Conservation (phyloP, 2,113 vertebrate species). For the Pagrus major region DNA sequence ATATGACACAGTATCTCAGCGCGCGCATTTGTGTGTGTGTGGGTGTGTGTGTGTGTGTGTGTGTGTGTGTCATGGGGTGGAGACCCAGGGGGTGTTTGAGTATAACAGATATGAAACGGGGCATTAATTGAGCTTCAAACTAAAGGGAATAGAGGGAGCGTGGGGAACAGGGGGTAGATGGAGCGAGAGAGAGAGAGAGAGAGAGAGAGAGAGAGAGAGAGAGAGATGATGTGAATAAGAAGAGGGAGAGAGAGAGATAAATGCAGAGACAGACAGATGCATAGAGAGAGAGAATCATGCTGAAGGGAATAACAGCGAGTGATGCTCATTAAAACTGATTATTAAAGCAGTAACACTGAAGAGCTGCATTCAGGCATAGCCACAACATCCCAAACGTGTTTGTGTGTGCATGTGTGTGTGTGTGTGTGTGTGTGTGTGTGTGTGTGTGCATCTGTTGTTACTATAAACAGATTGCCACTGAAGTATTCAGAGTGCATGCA, state of each 20-base stretch:
- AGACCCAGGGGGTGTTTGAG: slow-evolving; percentile 62
- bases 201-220: slow-evolving; percentile 23
- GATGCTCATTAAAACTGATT: slow-evolving; percentile 88
- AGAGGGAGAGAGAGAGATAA: slow-evolving; percentile 35
- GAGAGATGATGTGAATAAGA: neutral
- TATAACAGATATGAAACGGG: slow-evolving; percentile 75
- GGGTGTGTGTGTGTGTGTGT: slow-evolving; percentile 22
- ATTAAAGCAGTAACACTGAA: slow-evolving; percentile 85
- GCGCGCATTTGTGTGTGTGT: slow-evolving; percentile 10
- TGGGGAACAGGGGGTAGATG: slow-evolving; percentile 17
- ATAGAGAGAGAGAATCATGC: slow-evolving; percentile 65
- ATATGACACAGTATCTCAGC: slow-evolving; percentile 44
- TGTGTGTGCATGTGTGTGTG: neutral
- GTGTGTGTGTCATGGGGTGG: slow-evolving; percentile 12
- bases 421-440: slow-evolving; percentile 17
- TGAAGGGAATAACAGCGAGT: slow-evolving; percentile 81
- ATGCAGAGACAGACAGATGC: slow-evolving; percentile 54
- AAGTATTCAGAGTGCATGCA: slow-evolving; percentile 11
- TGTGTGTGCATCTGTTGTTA: slow-evolving; percentile 30
- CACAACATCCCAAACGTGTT: slow-evolving; percentile 63
- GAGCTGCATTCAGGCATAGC: slow-evolving; percentile 72
- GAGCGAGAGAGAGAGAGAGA: neutral
- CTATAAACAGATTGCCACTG: slow-evolving; percentile 48
- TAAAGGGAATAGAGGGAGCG: slow-evolving; percentile 63
- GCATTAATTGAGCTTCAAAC: slow-evolving; percentile 82